These are phyloP conservation scores for Tortricodes alternella DNA, from an alignment of 2,888 invertebrate genomes.

Conservation along the genomic window DNA sequence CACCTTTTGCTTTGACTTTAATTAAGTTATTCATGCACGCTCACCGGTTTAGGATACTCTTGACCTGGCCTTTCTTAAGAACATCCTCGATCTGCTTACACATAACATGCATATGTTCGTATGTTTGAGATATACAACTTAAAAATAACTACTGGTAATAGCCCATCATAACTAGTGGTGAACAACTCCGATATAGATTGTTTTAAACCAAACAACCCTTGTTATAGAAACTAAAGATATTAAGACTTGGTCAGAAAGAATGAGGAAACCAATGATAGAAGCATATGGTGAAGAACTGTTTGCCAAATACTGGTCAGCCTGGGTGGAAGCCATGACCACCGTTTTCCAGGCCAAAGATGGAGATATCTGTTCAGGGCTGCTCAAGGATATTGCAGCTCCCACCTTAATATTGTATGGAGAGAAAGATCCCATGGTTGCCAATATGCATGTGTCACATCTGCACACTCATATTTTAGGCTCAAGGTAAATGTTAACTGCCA, in stretches of 20 bases:
- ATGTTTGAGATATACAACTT: no score
- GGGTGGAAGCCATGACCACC: constrained; percentile 85
- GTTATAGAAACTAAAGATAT: constrained; percentile 87
- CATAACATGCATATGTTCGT: no score
- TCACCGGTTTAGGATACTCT: no score
- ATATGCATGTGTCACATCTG: constrained; percentile 88
- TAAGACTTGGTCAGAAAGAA: constrained; percentile 89
- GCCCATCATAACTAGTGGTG: no score
- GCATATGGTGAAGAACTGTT: constrained; percentile 89
- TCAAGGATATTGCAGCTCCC: constrained; percentile 87
- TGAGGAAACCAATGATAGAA: constrained; percentile 87
- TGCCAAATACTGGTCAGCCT: constrained; percentile 86
- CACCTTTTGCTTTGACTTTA: no score
- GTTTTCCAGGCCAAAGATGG: constrained; percentile 85
- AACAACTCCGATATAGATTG: no score
- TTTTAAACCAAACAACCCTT: not conserved
- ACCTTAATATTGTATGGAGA: constrained; percentile 92
- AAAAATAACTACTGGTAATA: no score
- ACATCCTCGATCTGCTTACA: no score
- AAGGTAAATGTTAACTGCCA: no score
- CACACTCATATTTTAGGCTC: constrained; percentile 85
- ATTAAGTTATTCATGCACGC: no score
- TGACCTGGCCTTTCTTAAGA: no score
- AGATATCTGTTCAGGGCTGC: constrained; percentile 86
- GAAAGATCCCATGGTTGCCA: constrained; percentile 90